Base-by-base conservation (phyloP, 1,140 invertebrate species). In the Aphidius ervi region DNA sequence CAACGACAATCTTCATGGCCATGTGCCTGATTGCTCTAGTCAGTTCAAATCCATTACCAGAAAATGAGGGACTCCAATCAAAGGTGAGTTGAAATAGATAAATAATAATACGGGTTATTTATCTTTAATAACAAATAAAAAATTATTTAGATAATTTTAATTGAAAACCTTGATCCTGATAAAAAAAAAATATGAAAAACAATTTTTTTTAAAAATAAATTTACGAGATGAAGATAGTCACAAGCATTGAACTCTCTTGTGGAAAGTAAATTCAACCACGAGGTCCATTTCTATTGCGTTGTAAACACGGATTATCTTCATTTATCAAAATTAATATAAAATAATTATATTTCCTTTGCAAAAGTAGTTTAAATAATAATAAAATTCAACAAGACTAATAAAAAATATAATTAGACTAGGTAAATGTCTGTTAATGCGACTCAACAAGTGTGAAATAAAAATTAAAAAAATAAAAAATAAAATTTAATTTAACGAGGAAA, bases 31-130 rank as follows among this genome's bases (percentile, higher is more conserved):
- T 73, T 58, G 66, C 71, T 37, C 59, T 73, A 58, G 73, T 71
- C 58, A 68, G 62, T 56, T 71, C 77, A 42, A 40, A 70, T 65
- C 77, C 77, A 50, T 56, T 75, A 67, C 64, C 73, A 49, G 68
- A 72, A 48, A 62, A 65, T 46, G 65, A 70, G 41, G 66, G 62
- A 16, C 67, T 78, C 46, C 67, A 66, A 31, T 78, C 77, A 57
- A 69, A 74, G 74, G 77, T 74, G 68, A 74, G 74, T 67, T 16
- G 39, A 9, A 42, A 16, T 16, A 16, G 16, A 16, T 16, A 16
- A 16, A 16, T 16, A 6, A 9, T 16, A 16, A 54, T 54, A 40
- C 52, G 52, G 52, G 52, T n/a, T 54, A 16, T n/a, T 42, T 54
- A 54, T 54, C 52, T 42, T 9, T 9, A 46, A 6, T n/a, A 46